phyloP scores from a whole-genome alignment of 2,797 vertebrate genomes.

The Acanthornis magna region DNA sequence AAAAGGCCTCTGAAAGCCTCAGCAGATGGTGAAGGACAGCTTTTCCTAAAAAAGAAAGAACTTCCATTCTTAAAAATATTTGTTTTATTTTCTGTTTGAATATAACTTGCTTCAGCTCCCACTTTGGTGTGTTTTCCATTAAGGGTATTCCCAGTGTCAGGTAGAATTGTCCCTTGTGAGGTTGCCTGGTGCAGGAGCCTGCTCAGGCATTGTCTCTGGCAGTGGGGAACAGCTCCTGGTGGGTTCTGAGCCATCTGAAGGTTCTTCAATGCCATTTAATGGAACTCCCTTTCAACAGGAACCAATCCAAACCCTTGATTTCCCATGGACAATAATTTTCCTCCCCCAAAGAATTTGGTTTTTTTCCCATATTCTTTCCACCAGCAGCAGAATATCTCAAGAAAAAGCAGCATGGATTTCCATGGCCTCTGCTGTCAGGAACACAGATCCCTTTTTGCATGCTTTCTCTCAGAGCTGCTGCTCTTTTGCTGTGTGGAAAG shows the following conservation, averaged over 20 bases:
- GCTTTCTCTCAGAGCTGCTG: neutral
- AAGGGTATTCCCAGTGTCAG: neutral
- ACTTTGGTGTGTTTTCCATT: neutral
- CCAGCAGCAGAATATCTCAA: neutral
- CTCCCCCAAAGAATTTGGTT: rapidly evolving
- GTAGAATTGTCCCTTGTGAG: neutral
- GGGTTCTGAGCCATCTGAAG: neutral
- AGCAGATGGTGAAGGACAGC: neutral
- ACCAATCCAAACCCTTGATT: neutral
- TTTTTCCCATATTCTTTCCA: neutral
- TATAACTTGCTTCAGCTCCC: neutral
- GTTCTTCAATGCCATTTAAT: neutral
- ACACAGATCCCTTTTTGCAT: neutral
- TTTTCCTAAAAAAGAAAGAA: neutral
- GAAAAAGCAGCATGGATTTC: neutral
- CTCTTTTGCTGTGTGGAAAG: neutral
- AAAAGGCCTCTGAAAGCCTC: neutral
- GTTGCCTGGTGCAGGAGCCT: neutral
- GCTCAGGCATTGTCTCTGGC: neutral
- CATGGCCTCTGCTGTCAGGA: neutral
- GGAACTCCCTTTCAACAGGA: neutral
- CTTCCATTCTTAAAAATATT: neutral
- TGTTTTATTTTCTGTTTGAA: neutral
- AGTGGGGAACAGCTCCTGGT: neutral
- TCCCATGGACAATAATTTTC: neutral